phyloP scores from a whole-genome alignment of 1,140 invertebrate species.

The Drosophila tristis region DNA sequence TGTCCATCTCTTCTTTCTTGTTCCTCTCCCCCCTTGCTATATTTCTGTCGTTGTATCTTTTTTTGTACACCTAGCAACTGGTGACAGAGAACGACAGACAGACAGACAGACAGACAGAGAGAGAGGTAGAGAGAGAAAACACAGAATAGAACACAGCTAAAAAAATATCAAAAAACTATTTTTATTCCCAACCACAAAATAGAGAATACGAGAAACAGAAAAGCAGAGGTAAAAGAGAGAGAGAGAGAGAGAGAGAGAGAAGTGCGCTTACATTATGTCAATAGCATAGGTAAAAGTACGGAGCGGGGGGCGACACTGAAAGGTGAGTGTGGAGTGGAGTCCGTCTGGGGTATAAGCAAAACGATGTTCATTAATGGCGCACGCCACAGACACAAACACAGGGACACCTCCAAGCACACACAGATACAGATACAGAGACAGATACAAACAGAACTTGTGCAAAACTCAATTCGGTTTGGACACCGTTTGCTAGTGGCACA shows the following conservation, averaged over 20 bases:
- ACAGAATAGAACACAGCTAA: neutral
- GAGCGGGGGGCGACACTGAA: neutral
- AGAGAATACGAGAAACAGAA: constrained; percentile 14
- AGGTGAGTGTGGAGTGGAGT: neutral
- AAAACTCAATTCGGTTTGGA: constrained; percentile 49
- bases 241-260: constrained; percentile 21
- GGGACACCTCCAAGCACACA: neutral
- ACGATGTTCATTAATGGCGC: constrained; percentile 79
- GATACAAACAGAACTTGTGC: constrained; percentile 21
- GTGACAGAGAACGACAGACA: constrained; percentile 46
- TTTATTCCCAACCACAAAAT: constrained; percentile 69
- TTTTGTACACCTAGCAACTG: constrained; percentile 74
- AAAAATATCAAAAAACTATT: constrained; percentile 62
- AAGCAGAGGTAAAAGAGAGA: constrained; percentile 18
- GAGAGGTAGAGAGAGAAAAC: constrained; percentile 17
- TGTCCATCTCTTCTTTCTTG: neutral
- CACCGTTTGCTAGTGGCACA: constrained; percentile 46
- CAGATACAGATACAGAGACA: constrained; percentile 3
- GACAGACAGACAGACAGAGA: constrained; percentile 17
- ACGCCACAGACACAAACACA: constrained; percentile 50
- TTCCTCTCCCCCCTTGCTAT: constrained; percentile 2
- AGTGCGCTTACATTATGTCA: constrained; percentile 75
- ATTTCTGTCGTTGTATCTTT: constrained; percentile 52
- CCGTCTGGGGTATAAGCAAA: constrained; percentile 75
- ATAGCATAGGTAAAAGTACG: constrained; percentile 53